Conservation (phyloP, 2,113 vertebrate species). For the Chloropsis hardwickii region DNA sequence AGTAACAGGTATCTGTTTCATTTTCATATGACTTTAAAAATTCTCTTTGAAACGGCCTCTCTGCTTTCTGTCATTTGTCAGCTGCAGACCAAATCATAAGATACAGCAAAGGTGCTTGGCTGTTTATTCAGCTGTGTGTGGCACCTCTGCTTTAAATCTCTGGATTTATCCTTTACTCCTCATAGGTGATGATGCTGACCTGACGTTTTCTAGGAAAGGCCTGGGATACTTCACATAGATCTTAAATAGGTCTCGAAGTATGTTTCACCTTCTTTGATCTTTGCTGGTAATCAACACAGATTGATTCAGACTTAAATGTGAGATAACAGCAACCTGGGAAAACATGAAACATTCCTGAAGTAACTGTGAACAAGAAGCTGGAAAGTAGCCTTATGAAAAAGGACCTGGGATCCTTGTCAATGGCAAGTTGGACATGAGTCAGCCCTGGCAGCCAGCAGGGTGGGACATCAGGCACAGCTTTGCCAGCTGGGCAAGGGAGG, state of each 20-base stretch:
- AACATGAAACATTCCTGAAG: neutral
- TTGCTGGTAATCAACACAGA: neutral
- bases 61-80: neutral
- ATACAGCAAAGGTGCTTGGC: neutral
- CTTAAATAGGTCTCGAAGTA: neutral
- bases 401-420: neutral
- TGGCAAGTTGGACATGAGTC: neutral
- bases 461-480: neutral
- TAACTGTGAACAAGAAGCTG: neutral
- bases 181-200: neutral
- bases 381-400: neutral
- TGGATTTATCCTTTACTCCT: neutral
- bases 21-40: neutral
- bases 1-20: neutral
- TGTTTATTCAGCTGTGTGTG: neutral
- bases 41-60: neutral
- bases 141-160: neutral
- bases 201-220: neutral
- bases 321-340: neutral
- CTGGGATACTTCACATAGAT: neutral
- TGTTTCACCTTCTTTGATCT: neutral
- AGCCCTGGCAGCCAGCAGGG: neutral
- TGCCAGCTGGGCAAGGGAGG: accelerated
- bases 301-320: neutral
- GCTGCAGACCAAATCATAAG: neutral